Conservation (phyloP, 2,113 vertebrate species). For the Bufo bufo region DNA sequence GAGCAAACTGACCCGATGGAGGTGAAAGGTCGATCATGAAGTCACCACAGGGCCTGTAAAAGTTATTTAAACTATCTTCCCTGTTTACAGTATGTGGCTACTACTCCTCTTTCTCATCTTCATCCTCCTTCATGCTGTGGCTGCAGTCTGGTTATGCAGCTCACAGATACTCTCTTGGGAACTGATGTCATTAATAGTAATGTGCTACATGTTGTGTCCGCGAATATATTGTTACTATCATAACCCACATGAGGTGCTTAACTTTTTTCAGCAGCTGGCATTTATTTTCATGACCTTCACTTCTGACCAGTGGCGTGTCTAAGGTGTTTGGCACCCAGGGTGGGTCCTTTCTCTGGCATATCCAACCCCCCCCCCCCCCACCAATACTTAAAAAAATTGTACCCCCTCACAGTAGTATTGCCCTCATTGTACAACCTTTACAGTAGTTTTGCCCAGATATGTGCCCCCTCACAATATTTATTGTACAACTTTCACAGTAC, state of each 20-base stretch:
- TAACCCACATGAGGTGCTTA: neutral
- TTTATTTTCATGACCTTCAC: neutral
- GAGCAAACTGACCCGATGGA: conserved; percentile 33
- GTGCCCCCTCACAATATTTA: too few relatives aligned
- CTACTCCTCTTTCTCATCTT: conserved; percentile 26
- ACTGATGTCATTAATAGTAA: conserved; percentile 15
- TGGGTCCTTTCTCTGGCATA: too few relatives aligned
- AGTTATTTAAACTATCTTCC: conserved; percentile 53
- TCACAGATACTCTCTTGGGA: conserved; percentile 7
- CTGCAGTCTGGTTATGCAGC: conserved; percentile 1
- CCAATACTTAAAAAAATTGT: too few relatives aligned
- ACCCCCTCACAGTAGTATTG: too few relatives aligned
- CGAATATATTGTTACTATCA: neutral
- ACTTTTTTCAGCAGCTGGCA: neutral
- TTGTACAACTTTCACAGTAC: too few relatives aligned
- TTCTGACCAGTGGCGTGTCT: neutral
- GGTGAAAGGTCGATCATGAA: conserved; percentile 48
- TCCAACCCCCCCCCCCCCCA: too few relatives aligned
- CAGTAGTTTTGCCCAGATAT: too few relatives aligned
- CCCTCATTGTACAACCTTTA: too few relatives aligned
- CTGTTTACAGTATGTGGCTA: conserved; percentile 20
- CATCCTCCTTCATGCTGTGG: neutral
- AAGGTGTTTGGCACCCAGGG: too few relatives aligned
- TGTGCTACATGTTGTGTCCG: neutral
- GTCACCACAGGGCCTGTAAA: conserved; percentile 37